These are phyloP conservation scores for Stegana nigrithorax DNA, from an alignment of 2,888 invertebrate genomes.

Conservation along the genomic window DNA sequence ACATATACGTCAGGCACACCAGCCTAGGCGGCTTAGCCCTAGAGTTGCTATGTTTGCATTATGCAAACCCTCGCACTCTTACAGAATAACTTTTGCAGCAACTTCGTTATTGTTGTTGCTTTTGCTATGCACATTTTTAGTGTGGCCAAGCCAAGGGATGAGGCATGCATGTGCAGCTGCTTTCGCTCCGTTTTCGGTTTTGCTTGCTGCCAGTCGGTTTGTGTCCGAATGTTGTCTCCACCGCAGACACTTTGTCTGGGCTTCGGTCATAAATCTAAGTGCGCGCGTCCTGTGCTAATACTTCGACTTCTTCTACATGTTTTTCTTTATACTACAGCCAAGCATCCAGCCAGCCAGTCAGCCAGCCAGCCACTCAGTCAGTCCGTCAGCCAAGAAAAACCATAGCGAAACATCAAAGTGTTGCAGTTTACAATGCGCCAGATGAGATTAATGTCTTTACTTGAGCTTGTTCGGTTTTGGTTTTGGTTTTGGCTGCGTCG, in stretches of 20 bases:
- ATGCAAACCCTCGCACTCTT: slow-evolving; percentile 22
- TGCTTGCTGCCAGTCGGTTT: slow-evolving; percentile 20
- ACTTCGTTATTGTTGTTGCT: slow-evolving; percentile 12
- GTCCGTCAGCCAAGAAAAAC: background rate
- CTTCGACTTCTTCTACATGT: too few species aligned
- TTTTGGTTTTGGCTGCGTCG: too few species aligned
- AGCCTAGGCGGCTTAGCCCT: too few species aligned
- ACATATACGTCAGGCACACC: too few species aligned
- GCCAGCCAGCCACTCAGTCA: too few species aligned
- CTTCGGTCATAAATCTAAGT: slow-evolving; percentile 63
- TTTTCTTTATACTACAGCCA: background rate
- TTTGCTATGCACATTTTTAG: slow-evolving; percentile 3
- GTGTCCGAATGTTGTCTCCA: slow-evolving; percentile 44
- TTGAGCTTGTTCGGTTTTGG: slow-evolving; percentile 15
- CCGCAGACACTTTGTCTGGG: slow-evolving; percentile 66
- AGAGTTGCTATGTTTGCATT: slow-evolving; percentile 16
- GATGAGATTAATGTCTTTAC: slow-evolving; percentile 58
- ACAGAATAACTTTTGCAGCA: slow-evolving; percentile 7
- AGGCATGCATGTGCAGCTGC: background rate
- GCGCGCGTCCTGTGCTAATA: slow-evolving; percentile 46
- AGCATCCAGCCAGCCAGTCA: too few species aligned
- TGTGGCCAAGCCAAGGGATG: slow-evolving; percentile 5
- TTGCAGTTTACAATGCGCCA: slow-evolving; percentile 53
- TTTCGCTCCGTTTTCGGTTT: slow-evolving; percentile 13
- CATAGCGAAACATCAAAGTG: slow-evolving; percentile 56